Evolutionary conservation across 2,113 vertebrate genomes (phyloP), one percentile per base, ranked within the genome.

Genomic region (Struthio camelus): DNA sequence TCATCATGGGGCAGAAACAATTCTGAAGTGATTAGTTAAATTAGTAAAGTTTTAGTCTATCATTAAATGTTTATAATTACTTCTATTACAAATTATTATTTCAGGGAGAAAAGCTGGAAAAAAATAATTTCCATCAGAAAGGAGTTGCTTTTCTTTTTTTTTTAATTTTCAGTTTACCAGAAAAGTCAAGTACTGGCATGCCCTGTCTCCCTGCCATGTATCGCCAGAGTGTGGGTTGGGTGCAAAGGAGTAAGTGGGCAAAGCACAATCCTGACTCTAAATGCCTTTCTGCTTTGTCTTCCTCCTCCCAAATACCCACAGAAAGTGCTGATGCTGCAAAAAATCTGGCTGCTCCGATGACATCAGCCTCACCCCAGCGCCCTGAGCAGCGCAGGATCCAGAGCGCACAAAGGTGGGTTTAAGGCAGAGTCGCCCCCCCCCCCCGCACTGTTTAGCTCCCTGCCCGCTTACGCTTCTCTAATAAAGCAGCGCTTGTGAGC

Each of bases 211-310:
- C 59, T 23, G 8, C 34, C 17, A 10, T 22, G 34, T n/a, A 12
- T 36, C 62, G 40, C 15, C 36, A 65, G 62, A 7, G 59, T 61
- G 59, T 16, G 25, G 25, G 62, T 25, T 17, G 9, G 14, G 10
- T 27, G 24, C 14, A 23, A 27, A 10, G 38, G 22, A 38, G 14
- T 6, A 7, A 25, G 36, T 65, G 62, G 24, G 36, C 36, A 38
- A 28, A 23, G 28, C 38, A 14, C 1, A 1, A 51, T 46, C 13
- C 36, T 0, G 0, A 7, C 10, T 1, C 25, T 42, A 6, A 50
- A 32, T 5, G 18, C 76, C 66, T 65, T 70, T 50, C 14, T 18
- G 8, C 34, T 67, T 19, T 7, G 8, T 20, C 42, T 25, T 61
- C 44, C n/a, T 42, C 14, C 53, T 70, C 44, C 32, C 1, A 1